Evolutionary conservation across 1,140 invertebrate species (phyloP).

Genomic region (Drosophila mojavensis): DNA sequence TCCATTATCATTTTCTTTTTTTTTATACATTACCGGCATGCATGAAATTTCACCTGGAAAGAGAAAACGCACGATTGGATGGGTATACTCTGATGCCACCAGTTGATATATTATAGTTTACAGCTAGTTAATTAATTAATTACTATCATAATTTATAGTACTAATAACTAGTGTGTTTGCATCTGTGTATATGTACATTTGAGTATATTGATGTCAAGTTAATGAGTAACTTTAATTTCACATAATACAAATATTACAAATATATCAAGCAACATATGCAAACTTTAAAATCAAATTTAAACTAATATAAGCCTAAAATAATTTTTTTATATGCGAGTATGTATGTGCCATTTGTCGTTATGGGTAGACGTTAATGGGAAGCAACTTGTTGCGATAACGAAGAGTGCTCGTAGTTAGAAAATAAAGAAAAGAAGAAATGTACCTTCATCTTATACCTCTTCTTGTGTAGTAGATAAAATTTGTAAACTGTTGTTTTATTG

Average conservation of each 20-base stretch:
- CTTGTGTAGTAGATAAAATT: constrained; percentile 4
- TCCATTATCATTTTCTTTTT: constrained; percentile 55
- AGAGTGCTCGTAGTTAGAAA: constrained; percentile 12
- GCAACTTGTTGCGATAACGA: constrained; percentile 28
- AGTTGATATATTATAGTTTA: constrained; percentile 55
- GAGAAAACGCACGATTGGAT: constrained; percentile 60
- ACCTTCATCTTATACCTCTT: constrained; percentile 5
- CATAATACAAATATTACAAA: constrained; percentile 82
- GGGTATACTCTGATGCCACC: constrained; percentile 57
- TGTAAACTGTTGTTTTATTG: constrained; percentile 19
- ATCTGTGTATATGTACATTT: constrained; percentile 58
- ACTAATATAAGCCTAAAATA: constrained; percentile 55
- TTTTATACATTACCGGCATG: constrained; percentile 62
- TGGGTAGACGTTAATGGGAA: constrained; percentile 35
- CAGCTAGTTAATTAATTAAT: constrained; percentile 40
- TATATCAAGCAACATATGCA: constrained; percentile 59
- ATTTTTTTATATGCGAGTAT: constrained; percentile 42
- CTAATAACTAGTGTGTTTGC: too few species aligned
- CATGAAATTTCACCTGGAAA: constrained; percentile 28
- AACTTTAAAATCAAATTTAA: constrained; percentile 61
- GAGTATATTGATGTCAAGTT: constrained; percentile 46
- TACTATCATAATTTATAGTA: not conserved
- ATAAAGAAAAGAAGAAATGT: not conserved
- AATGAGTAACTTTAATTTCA: constrained; percentile 48
- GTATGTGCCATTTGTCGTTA: constrained; percentile 34